Base-by-base conservation (phyloP, 1,140 invertebrate genomes). In the Halictus rubicundus region DNA sequence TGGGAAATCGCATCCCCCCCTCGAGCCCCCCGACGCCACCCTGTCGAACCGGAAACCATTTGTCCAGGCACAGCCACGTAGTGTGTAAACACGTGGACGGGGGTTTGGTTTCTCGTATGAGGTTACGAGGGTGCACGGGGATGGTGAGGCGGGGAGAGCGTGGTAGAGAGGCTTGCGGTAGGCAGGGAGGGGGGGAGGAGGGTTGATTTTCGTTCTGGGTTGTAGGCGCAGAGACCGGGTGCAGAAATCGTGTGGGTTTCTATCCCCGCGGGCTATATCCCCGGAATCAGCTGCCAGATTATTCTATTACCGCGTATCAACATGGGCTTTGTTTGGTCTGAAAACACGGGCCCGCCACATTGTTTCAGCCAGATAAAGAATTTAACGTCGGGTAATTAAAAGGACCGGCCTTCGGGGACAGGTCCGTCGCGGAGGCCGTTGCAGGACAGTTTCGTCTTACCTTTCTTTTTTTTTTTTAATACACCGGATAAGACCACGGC, bases 281-380 rank as follows among this genome's bases (percentile, higher is more conserved):
- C 90, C 89, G 90, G 90, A 93, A 93, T 93, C 93, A 92, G 92
- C 91, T 92, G 93, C 91, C 92, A 93, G 93, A 93, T 93, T 93
- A 93, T 93, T 93, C 93, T 93, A 93, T 93, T 93, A 93, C 92
- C 90, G 92, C 90, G 92, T 93, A 93, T 93, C 93, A 93, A 93
- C 93, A 93, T 93, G 81, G 89, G 89, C 88, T 87, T 89, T 93
- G 92, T 93, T 93, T 93, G 90, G 87, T 92, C 89, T 92, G 92
- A 93, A 93, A 93, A 93, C 92, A 93, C 88, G 85, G 84, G 88
- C 87, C 89, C 87, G 89, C 89, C 92, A 90, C 91, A 93, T 93
- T 93, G 92, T 93, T 93, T 92, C 93, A 93, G 87, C 85, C 89
- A 91, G 92, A 93, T 93, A 93, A 93, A 93, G 92, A 93, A 93